Conservation (phyloP, 2,797 vertebrate species). For the Acrocephalus scirpaceus region DNA sequence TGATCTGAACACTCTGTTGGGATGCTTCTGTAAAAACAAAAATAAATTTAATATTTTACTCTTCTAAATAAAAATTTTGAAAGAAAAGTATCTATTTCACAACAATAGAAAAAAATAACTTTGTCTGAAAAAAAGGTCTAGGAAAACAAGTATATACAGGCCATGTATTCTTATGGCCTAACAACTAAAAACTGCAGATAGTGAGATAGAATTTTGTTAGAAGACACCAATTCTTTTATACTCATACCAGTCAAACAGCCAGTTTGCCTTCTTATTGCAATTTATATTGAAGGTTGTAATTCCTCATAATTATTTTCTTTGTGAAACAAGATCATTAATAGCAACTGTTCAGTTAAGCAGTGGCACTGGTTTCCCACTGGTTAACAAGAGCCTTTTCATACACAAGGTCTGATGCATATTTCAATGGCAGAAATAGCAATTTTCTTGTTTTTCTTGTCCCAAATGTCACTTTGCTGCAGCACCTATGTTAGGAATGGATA, state of each 20-base stretch:
- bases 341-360: background rate
- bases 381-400: background rate
- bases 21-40: background rate
- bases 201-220: background rate
- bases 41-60: background rate
- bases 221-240: background rate
- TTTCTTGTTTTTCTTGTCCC: constrained; percentile 21
- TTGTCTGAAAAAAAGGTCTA: background rate
- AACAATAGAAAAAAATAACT: background rate
- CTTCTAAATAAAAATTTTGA: background rate
- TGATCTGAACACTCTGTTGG: background rate
- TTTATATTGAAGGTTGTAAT: background rate
- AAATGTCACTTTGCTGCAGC: background rate
- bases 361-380: background rate
- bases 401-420: background rate
- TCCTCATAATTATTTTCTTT: background rate
- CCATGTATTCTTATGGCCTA: background rate
- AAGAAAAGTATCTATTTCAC: background rate
- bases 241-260: background rate
- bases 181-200: background rate
- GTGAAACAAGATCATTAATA: background rate
- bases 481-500: constrained; percentile 2
- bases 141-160: background rate
- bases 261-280: background rate
- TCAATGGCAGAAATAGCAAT: background rate